Evolutionary conservation across 2,888 invertebrate species (phyloP), one percentile per base, ranked within the genome.

Genomic region (Bedellia somnulentella): DNA sequence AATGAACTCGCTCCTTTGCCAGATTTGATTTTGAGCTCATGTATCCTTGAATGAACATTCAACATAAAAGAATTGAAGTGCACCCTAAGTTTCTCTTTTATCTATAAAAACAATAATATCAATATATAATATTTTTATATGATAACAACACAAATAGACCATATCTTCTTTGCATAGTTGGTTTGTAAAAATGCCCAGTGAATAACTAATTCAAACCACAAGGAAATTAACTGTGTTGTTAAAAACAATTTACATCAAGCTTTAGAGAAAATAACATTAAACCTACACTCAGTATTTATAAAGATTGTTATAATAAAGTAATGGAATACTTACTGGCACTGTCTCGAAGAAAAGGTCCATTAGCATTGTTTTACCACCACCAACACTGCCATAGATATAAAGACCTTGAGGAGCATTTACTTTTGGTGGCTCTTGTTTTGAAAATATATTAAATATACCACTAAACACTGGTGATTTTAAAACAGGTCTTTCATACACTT

Each of bases 11-110:
- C 71, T 16, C 73, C 71, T 49, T 57, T 66, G 1, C 71, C 71
- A 31, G 75, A 73, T 42, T 70, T 63, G 11, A 75, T 75, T 60
- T 97, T 98, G 2, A 90, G 80, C 39, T 86, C 83, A 51, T 96
- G 95, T 49, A 96, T 93, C 49, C 85, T 83, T 35, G 82, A 80
- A 64, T 99, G 99, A 6, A 99, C 93, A 56, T 94, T 91, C 25
- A 92, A 80, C 99, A 99, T 99, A 57, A 99, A 99, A 23, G 91
- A 87, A 58, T 98, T 91, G 55, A 99, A 99, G 62, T 99, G 99
- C 2, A 98, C 91, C 39, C 97, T 79, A 27, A 81, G 67, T 49
- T 89, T 90, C 39, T 80, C 76, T 37, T 82, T 70, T 29, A 84
- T 81, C 87, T 87, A 44, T 21, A 66, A 63, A 30, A 11, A 9